These are phyloP conservation scores for Oryzias curvinotus DNA, from an alignment of 2,113 vertebrate species.

Conservation along the genomic window DNA sequence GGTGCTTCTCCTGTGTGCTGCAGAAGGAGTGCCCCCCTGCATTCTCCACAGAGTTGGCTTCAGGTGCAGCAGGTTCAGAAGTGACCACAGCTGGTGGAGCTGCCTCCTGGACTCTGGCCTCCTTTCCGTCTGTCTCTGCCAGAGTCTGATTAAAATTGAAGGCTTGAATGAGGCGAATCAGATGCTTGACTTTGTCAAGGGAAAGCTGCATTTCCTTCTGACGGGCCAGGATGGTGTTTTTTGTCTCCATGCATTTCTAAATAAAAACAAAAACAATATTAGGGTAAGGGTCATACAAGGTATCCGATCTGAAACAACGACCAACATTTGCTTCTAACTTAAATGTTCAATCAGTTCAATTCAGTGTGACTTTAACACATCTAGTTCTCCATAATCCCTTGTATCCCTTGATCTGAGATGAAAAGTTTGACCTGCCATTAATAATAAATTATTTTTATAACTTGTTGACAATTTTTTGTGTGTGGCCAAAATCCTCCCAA, in stretches of 20 bases:
- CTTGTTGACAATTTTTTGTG: too few species aligned
- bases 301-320: not conserved
- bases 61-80: conserved; percentile 17
- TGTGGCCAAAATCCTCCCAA: too few species aligned
- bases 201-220: conserved; percentile 98
- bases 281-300: not conserved
- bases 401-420: too few species aligned
- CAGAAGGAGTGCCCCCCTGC: conserved; percentile 5
- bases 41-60: conserved; percentile 38
- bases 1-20: conserved; percentile 17
- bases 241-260: conserved; percentile 99
- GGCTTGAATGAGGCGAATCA: conserved; percentile 96
- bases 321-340: conserved; percentile 44
- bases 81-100: conserved; percentile 7
- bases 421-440: too few species aligned
- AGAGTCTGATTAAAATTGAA: conserved; percentile 89
- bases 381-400: too few species aligned
- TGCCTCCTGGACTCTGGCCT: conserved; percentile 27
- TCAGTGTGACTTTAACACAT: too few species aligned
- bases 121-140: conserved; percentile 73
- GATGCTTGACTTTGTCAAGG: conserved; percentile 94
- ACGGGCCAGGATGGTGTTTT: conserved; percentile 92
- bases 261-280: conserved; percentile 22
- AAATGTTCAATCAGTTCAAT: too few species aligned
- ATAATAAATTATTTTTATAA: too few species aligned